Evolutionary conservation across 2,113 vertebrate species (phyloP), one percentile per base, ranked within the genome.

Genomic region (Acrocephalus kingi): DNA sequence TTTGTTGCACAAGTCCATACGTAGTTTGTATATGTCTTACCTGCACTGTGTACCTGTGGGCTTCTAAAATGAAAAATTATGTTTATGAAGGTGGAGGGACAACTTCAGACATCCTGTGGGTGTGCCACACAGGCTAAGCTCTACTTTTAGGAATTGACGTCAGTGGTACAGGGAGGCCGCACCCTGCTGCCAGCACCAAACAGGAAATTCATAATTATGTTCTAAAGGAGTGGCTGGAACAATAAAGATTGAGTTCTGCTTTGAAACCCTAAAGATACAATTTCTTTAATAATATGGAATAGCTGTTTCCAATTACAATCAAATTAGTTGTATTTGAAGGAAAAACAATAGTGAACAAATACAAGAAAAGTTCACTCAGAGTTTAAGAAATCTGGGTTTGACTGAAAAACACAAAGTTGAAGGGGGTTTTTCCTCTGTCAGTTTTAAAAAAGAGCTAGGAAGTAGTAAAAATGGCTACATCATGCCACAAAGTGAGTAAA

Each of bases 121-220:
- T 96, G 96, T 90, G 95, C 89, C 77, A 74, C 93, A 12, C 48
- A 28, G 86, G 64, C 96, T 93, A 59, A 97, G 28, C 35, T 76
- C 97, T 96, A 64, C 73, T 95, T 97, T 98, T 96, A 97, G 96
- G 94, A 93, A 91, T 54, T 95, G 51, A 95, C 80, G 74, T 96
- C 95, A 87, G 63, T 72, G 61, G 74, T 90, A 33, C 33, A 54
- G 75, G 64, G 80, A 93, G 88, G 72, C 97, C 95, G 90, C 85
- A 78, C 97, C 95, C 96, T 93, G 51, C 86, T 91, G 72, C 87
- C 94, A 86, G 71, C 91, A 51, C 91, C 79, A 92, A 94, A 91
- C 94, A 96, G 96, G 98, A 97, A 94, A 78, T 86, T 96, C 97
- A 96, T 97, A 97, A 98, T 98, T 97, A 91, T 75, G 89, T 61